phyloP scores from a whole-genome alignment of 2,888 invertebrate species.

The Allacma fusca region DNA sequence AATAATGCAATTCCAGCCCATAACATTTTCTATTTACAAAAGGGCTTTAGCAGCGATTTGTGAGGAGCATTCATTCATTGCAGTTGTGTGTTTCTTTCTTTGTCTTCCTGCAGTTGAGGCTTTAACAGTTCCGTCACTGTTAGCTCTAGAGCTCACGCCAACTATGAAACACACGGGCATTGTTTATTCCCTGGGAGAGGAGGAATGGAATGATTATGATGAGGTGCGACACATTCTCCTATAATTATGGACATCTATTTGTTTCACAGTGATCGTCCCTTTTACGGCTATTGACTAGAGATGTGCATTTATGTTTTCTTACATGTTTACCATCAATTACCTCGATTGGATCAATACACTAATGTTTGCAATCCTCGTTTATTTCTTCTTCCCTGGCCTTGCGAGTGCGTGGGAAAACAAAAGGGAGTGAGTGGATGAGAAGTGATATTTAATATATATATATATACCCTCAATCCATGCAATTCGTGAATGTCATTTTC shows the following conservation, averaged over 20 bases:
- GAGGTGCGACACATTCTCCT: neutral
- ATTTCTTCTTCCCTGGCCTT: neutral
- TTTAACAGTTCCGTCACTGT: no score
- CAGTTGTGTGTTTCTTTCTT: no score
- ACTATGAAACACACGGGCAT: no score
- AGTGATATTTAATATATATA: neutral
- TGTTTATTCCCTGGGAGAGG: neutral
- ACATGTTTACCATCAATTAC: constrained; percentile 13
- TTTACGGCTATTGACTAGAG: constrained; percentile 11
- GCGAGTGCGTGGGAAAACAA: neutral
- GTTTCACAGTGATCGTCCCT: neutral
- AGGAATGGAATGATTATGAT: neutral
- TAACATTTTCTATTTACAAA: no score
- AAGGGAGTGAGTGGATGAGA: constrained; percentile 8
- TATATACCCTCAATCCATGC: neutral
- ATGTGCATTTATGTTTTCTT: constrained; percentile 20
- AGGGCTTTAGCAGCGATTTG: no score
- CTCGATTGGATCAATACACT: constrained; percentile 16
- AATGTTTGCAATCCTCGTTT: constrained; percentile 11
- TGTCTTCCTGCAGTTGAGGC: no score
- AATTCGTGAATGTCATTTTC: no score
- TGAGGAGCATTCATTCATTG: no score
- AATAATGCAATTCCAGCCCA: no score
- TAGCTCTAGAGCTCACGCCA: no score
- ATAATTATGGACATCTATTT: neutral